Conservation (phyloP, 2,888 invertebrate genomes). For the Tachina fera region DNA sequence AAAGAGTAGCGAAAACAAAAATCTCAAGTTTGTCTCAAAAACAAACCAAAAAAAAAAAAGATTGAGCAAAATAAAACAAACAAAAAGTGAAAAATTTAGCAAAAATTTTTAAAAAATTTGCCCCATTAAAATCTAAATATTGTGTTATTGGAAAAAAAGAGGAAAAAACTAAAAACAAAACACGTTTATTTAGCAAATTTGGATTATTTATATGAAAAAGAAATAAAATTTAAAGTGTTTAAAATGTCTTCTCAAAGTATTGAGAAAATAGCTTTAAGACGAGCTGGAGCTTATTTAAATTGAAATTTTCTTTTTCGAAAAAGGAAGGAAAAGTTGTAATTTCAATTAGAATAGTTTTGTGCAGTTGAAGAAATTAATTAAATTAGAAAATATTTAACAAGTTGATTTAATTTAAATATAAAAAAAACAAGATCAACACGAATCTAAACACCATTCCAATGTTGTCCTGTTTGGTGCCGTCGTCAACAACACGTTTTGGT, state of each 20-base stretch:
- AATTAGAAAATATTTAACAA: not conserved
- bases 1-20: conserved; percentile 14
- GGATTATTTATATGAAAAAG: conserved; percentile 29
- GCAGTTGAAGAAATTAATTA: not conserved
- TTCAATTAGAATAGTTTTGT: conserved; percentile 4
- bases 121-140: not conserved
- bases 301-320: conserved; percentile 19
- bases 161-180: conserved; percentile 34
- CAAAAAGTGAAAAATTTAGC: conserved; percentile 6
- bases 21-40: not conserved
- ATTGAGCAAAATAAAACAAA: not conserved
- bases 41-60: not conserved
- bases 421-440: conserved; percentile 50
- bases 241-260: conserved; percentile 37
- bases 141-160: not conserved
- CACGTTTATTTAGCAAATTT: conserved; percentile 20
- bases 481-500: conserved; percentile 83
- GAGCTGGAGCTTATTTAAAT: conserved; percentile 48
- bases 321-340: conserved; percentile 18
- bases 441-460: conserved; percentile 81
- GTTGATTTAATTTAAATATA: conserved; percentile 15
- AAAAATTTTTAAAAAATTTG: not conserved
- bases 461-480: conserved; percentile 83
- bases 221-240: conserved; percentile 20
- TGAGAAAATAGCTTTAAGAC: conserved; percentile 48